These are phyloP conservation scores for Fukomys damarensis DNA, from an alignment of 2,113 vertebrate genomes.

Conservation along the genomic window DNA sequence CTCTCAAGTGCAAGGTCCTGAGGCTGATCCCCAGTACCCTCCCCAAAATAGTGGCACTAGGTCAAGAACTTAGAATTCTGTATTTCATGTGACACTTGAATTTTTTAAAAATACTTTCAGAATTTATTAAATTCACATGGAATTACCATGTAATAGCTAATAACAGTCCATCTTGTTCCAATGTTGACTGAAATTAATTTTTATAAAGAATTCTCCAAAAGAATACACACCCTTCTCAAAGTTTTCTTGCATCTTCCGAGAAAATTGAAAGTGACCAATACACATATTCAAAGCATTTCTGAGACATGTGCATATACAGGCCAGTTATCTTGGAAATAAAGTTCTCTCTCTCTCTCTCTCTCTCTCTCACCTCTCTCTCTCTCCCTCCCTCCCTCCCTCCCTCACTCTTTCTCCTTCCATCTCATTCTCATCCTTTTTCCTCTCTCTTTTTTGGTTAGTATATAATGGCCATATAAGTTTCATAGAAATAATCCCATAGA, in stretches of 20 bases:
- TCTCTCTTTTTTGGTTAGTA: neutral
- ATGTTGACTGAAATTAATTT: neutral
- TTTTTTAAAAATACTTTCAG: neutral
- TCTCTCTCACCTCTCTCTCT: neutral
- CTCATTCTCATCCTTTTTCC: neutral
- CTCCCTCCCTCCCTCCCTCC: neutral
- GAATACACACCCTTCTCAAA: neutral
- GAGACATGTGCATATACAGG: neutral
- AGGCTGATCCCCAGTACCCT: too few species aligned
- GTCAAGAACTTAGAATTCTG: neutral
- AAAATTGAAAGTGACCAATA: neutral
- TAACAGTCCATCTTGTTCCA: neutral
- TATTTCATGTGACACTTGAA: neutral
- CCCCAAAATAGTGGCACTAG: neutral
- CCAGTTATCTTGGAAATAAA: neutral
- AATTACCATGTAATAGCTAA: neutral
- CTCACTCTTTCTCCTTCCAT: neutral
- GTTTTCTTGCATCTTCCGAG: constrained; percentile 3
- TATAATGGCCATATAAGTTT: neutral
- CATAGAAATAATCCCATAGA: constrained; percentile 50
- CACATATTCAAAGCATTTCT: neutral
- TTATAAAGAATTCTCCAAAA: neutral
- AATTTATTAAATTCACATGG: neutral
- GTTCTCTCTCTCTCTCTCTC: accelerated
- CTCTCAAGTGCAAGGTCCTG: too few species aligned